These are phyloP conservation scores for Aporophyla nigra DNA, from an alignment of 2,888 invertebrate species.

Conservation along the genomic window DNA sequence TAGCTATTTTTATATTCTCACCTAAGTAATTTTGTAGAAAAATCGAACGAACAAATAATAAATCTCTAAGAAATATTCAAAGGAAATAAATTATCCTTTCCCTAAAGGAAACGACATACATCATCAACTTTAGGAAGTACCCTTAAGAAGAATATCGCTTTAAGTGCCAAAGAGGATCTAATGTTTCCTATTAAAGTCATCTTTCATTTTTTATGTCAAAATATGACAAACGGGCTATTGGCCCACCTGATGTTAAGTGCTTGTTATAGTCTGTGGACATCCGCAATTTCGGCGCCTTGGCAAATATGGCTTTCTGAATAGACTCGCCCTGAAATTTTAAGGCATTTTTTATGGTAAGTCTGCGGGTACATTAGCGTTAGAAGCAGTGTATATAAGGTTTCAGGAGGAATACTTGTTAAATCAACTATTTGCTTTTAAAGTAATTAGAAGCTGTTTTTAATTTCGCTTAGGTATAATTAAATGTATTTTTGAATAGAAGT, in stretches of 20 bases:
- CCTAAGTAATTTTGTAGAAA: background rate
- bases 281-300: conserved; percentile 54
- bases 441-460: background rate
- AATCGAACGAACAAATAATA: conserved; percentile 7
- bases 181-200: conserved; percentile 69
- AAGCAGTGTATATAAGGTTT: background rate
- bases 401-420: background rate
- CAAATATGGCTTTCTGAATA: conserved; percentile 57
- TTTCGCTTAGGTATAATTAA: background rate
- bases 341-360: conserved; percentile 18
- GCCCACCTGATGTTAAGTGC: conserved; percentile 64
- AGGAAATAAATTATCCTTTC: conserved; percentile 41
- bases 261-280: conserved; percentile 59
- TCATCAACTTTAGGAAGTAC: conserved; percentile 53
- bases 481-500: background rate
- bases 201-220: conserved; percentile 69
- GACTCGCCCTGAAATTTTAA: conserved; percentile 12
- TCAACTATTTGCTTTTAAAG: background rate
- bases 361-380: conserved; percentile 10
- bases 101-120: conserved; percentile 46
- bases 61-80: conserved; percentile 30
- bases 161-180: conserved; percentile 65
- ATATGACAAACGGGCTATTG: conserved; percentile 61
- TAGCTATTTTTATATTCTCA: background rate
- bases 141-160: conserved; percentile 52